Evolutionary conservation across 37 sponge, comb jelly and placozoan species (phyloP).

Genomic region (Mnemiopsis leidyi): DNA sequence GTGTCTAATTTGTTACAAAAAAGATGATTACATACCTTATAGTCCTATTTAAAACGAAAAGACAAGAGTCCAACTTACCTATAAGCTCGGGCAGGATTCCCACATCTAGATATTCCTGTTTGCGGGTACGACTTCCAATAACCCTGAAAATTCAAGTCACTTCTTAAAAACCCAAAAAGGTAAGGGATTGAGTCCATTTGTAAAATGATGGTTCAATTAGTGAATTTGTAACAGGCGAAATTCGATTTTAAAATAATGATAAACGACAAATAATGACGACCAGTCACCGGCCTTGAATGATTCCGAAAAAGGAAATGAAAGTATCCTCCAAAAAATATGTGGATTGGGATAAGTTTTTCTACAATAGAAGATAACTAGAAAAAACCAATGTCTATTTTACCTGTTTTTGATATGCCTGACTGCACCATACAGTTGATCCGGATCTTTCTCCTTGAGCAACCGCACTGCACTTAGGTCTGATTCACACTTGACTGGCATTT

Average conservation of each 20-base stretch:
- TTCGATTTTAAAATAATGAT: neutral
- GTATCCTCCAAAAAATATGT: too few relatives aligned
- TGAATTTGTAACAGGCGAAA: neutral
- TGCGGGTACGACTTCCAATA: slow-evolving; percentile 20
- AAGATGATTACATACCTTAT: too few relatives aligned
- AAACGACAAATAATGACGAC: too few relatives aligned
- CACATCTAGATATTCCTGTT: slow-evolving; percentile 24
- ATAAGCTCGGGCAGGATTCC: slow-evolving; percentile 38
- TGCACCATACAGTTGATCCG: slow-evolving; percentile 7
- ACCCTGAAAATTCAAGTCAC: slow-evolving; percentile 30
- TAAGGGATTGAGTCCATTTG: too few relatives aligned
- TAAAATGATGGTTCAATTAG: too few relatives aligned
- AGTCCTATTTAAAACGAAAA: too few relatives aligned
- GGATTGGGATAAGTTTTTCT: too few relatives aligned
- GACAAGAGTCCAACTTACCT: neutral
- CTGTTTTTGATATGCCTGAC: slow-evolving; percentile 59
- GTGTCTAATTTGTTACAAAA: too few relatives aligned
- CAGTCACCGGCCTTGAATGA: too few relatives aligned
- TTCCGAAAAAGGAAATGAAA: too few relatives aligned
- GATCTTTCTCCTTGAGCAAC: slow-evolving; percentile 55
- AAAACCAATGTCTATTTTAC: neutral
- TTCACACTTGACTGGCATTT: slow-evolving; percentile 64
- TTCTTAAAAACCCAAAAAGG: too few relatives aligned
- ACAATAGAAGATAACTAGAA: too few relatives aligned
- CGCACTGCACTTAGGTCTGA: slow-evolving; percentile 59